Base-by-base conservation (phyloP, 2,113 vertebrate species). In the Xyliphius kryptos region DNA sequence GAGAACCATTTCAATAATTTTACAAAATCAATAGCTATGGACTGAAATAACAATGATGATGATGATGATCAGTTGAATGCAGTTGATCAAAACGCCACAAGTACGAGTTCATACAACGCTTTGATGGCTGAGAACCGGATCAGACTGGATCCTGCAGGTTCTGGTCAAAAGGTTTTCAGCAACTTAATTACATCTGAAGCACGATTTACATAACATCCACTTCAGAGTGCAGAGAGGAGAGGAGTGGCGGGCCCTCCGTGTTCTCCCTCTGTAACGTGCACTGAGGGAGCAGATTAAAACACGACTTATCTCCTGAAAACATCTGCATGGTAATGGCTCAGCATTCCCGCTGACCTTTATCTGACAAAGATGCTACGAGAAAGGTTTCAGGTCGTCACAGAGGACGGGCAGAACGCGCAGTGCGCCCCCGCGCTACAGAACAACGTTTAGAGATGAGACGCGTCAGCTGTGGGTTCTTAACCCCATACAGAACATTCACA, bases 181-280 rank as follows among this genome's bases (percentile, higher is more conserved):
- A 58, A 69, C 67, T 74, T 74, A 66, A 74, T 67, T 63, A 62
- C 41, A 62, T 65, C 57, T 69, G 49, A 74, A 69, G 63, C 32
- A 9, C 20, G 12, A 64, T 74, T 71, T 71, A 53, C 61, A 71
- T 71, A 74, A 68, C 47, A 17, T 43, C 59, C 65, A 61, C 61
- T 71, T 63, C 26, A 63, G 67, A 66, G 66, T 2, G 43, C 9
- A 47, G 54, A 64, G 40, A 9, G 54, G 56, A 43, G 41, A 40
- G 50, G 57, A 53, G 41, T 16, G 68, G 44, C 20, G 19, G 21
- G 43, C 1, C 7, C 26, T 32, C 26, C 26, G 26, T 32, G 26
- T 32, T 32, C 26, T 32, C 26, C 26, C 4, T 6, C 53, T 52
- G 40, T 57, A 58, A 53, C 48, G 47, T 36, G 40, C 32, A n/a